Evolutionary conservation across 2,797 vertebrate species (phyloP).

Genomic region (Taeniopygia guttata): DNA sequence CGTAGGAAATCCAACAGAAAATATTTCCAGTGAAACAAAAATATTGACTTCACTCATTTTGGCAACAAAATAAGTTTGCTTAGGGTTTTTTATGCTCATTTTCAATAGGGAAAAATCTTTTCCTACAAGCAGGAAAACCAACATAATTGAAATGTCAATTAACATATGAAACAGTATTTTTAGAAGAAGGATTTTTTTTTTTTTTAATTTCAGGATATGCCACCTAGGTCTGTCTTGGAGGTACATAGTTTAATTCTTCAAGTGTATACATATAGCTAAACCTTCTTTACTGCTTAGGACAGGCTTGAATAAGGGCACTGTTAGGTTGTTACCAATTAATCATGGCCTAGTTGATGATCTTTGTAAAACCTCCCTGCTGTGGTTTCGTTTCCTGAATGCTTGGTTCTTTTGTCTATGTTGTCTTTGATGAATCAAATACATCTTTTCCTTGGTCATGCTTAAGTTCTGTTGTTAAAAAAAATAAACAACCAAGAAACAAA

Average conservation of each 20-base stretch:
- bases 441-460: background rate
- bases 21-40: background rate
- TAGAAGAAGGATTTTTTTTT: background rate
- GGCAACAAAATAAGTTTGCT: background rate
- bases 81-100: background rate
- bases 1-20: background rate
- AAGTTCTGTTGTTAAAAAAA: background rate
- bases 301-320: background rate
- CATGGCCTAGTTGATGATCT: background rate
- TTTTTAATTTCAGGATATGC: background rate
- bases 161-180: background rate
- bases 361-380: background rate
- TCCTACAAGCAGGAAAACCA: background rate
- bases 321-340: background rate
- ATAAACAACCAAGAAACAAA: background rate
- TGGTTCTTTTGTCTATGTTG: background rate
- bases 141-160: background rate
- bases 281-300: background rate
- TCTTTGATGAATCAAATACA: background rate
- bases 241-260: background rate
- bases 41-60: background rate
- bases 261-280: background rate
- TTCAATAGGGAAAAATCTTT: background rate
- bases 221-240: rapidly evolving
- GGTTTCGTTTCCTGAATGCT: background rate